These are phyloP conservation scores for Alcedo atthis DNA, from an alignment of 2,797 vertebrate genomes.

Conservation along the genomic window DNA sequence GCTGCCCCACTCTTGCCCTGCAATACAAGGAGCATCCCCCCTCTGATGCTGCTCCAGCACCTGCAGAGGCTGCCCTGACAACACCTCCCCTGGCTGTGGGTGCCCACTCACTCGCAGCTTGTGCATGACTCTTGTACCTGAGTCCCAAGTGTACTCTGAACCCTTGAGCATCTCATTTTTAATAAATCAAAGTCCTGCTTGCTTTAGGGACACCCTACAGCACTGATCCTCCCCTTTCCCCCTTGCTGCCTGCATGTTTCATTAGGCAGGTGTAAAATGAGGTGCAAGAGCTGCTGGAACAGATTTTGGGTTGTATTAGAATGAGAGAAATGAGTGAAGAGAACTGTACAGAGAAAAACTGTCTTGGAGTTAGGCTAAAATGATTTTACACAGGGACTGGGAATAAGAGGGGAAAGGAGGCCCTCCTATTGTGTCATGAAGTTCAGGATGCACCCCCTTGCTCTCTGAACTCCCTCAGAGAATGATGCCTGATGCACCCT, in stretches of 20 bases:
- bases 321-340: no score
- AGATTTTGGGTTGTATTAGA: no score
- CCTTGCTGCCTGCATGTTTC: not conserved
- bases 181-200: not conserved
- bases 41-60: not conserved
- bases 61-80: not conserved
- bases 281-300: no score
- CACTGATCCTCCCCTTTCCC: not conserved
- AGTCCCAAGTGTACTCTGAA: not conserved
- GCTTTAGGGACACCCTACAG: not conserved
- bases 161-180: not conserved
- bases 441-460: not conserved
- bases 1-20: not conserved
- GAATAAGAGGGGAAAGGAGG: not conserved
- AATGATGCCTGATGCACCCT: not conserved
- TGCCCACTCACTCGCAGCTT: not conserved
- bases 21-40: not conserved
- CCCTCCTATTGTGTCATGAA: not conserved
- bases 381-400: no score
- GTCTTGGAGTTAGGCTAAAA: no score
- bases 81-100: rapidly evolving
- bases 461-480: not conserved
- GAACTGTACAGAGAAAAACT: no score
- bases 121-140: rapidly evolving
- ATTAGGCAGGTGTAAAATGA: not conserved